phyloP scores from a whole-genome alignment of 2,888 invertebrate genomes.

The Ormyrus rosae region DNA sequence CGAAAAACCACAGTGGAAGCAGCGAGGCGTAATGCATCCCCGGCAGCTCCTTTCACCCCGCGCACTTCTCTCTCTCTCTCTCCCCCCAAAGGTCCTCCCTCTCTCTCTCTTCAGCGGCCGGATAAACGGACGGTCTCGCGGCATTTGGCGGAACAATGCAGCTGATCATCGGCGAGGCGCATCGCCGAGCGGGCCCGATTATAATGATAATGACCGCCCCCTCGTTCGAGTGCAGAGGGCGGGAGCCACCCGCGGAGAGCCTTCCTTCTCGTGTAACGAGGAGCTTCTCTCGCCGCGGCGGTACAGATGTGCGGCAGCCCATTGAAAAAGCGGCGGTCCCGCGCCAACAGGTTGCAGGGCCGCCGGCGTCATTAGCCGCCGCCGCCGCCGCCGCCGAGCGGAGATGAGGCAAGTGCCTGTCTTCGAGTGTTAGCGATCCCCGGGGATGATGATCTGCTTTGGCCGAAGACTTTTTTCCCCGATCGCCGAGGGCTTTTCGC shows the following conservation, averaged over 20 bases:
- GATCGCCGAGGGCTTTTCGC: too few relatives aligned
- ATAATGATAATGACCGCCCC: constrained; percentile 72
- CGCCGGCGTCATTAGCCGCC: constrained; percentile 67
- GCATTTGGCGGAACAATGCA: constrained; percentile 74
- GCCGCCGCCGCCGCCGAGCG: not conserved
- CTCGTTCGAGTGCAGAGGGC: constrained; percentile 52
- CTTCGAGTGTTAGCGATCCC: constrained; percentile 4
- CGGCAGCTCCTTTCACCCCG: not conserved
- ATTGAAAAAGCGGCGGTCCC: constrained; percentile 62
- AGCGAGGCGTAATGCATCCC: constrained; percentile 51
- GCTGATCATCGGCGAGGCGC: constrained; percentile 69
- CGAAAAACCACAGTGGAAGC: constrained; percentile 17
- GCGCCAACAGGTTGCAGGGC: constrained; percentile 71
- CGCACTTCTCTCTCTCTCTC: too few relatives aligned
- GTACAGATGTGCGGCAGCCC: constrained; percentile 52
- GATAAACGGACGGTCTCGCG: constrained; percentile 49
- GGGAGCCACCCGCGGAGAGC: constrained; percentile 54
- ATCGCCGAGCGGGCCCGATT: constrained; percentile 70
- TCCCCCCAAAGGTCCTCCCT: not conserved
- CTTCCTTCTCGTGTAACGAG: not conserved
- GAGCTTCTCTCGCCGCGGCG: not conserved
- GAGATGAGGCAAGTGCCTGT: not conserved
- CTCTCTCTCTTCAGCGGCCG: too few relatives aligned
- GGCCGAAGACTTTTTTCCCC: too few relatives aligned
- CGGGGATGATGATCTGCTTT: not conserved